A percentile compares a stretch with the other conserved stretches of the same genome.
Conservation (phyloP, 2,888 invertebrate species). For the Epsilonema sp. region DNA sequence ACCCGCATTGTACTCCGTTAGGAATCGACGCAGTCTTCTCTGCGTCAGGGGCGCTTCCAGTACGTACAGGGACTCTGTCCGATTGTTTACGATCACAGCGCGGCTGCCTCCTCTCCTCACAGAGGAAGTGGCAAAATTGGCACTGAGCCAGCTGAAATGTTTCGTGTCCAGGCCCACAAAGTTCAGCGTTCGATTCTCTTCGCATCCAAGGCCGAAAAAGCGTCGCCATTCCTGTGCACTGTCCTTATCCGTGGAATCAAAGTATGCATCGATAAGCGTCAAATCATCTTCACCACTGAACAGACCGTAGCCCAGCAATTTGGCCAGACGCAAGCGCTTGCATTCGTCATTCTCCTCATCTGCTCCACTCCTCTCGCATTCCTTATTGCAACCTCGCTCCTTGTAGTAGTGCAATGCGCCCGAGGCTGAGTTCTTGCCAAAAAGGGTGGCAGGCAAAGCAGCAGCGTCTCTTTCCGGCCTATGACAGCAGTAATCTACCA, state of each 20-base stretch:
- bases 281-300: background rate
- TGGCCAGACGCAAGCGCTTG: background rate
- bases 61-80: background rate
- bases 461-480: background rate
- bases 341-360: background rate
- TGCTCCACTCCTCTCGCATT: background rate
- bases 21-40: background rate
- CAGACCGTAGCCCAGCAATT: background rate
- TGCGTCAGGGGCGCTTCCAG: background rate
- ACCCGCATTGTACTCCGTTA: background rate
- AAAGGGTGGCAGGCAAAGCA: background rate
- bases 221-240: background rate
- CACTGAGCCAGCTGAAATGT: background rate
- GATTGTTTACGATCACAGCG: background rate
- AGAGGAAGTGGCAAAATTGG: background rate
- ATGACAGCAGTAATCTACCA: slow-evolving; percentile 1
- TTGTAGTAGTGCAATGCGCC: background rate
- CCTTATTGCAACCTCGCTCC: background rate
- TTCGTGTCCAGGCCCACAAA: background rate
- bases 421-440: background rate
- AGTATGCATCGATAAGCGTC: background rate
- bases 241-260: background rate
- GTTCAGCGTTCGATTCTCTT: background rate
- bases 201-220: background rate
- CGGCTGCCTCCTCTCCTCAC: too few relatives aligned